phyloP scores from a whole-genome alignment of 2,888 invertebrate genomes.

The Teleogryllus oceanicus region DNA sequence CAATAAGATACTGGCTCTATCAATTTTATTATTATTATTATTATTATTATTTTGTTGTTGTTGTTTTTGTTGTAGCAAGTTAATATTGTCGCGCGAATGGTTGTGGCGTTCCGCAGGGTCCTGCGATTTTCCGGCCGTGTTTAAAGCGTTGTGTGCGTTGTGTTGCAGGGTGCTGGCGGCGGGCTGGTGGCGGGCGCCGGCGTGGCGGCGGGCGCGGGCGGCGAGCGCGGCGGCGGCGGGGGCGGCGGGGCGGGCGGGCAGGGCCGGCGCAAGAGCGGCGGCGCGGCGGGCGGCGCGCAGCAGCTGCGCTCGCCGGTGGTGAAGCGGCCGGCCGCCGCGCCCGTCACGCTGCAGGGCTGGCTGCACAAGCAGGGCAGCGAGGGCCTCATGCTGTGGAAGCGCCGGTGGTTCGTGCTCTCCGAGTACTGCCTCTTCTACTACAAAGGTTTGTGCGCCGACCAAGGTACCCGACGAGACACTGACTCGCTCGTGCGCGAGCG shows the following conservation, averaged over 20 bases:
- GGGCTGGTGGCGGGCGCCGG: too few species aligned
- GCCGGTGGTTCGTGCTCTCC: conserved; percentile 89
- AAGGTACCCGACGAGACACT: too few species aligned
- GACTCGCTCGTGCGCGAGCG: neutral
- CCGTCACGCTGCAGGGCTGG: conserved; percentile 84
- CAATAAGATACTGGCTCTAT: too few species aligned
- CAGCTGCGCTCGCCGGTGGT: conserved; percentile 73
- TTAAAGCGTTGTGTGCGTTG: too few species aligned
- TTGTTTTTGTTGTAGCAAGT: too few species aligned
- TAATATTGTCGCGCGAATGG: too few species aligned
- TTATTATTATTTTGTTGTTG: too few species aligned
- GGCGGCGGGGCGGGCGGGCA: neutral
- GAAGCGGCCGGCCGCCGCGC: conserved; percentile 77
- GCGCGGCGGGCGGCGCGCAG: conserved; percentile 56
- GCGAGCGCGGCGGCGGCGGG: neutral
- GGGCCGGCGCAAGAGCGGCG: conserved; percentile 20
- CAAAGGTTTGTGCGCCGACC: conserved; percentile 63
- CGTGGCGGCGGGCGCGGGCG: neutral
- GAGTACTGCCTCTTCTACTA: conserved; percentile 93
- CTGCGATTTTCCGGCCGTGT: too few species aligned
- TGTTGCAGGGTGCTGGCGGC: too few species aligned
- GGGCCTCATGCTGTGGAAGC: conserved; percentile 90
- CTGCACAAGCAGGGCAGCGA: conserved; percentile 90
- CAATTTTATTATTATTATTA: too few species aligned
- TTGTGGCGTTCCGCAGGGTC: too few species aligned